Evolutionary conservation across 1,140 invertebrate genomes (phyloP), one percentile per base, ranked within the genome.

Genomic region (Lanistes nyassanus): DNA sequence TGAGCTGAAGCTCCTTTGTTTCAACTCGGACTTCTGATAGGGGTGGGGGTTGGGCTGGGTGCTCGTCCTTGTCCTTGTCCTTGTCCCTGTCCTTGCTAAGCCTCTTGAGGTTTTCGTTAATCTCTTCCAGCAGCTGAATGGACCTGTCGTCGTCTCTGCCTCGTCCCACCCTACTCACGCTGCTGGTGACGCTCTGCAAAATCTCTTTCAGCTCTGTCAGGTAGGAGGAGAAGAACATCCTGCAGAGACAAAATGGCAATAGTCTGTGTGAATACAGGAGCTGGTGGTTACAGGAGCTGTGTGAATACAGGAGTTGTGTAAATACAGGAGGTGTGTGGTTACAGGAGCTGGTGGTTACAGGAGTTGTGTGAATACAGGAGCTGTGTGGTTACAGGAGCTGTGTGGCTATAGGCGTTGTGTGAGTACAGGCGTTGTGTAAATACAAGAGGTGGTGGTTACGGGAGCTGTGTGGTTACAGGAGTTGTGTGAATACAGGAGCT

Each of bases 101-200:
- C 55, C 42, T 76, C 47, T 80, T 75, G 1, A 84, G 55, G 74
- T 78, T 79, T 71, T 81, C 72, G 70, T 85, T 81, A 68, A 85
- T 77, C 37, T 80, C 73, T 39, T 80, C 73, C 21, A 85, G 64
- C 6, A 81, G 55, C 29, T 75, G 55, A 11, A 77, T 37, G 21
- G 76, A 79, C 56, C 77, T 74, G 85, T 86, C 77, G 74, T 74
- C 56, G 72, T 66, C 55, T 62, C 55, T 16, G 23, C 19, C n/a
- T 42, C 42, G 6, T 39, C 42, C 36, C 29, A 36, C 11, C 13
- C 19, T 39, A 42, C 65, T 70, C n/a, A 26, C 42, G 65, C 23
- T 23, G 29, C 67, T 51, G 13, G 21, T 51, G 26, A 53, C 36
- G 7, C 36, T 58, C 13, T 55, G 47, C 21, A 67, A 7, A 11